phyloP scores from a whole-genome alignment of 2,797 vertebrate species.

The Gastrophryne carolinensis region DNA sequence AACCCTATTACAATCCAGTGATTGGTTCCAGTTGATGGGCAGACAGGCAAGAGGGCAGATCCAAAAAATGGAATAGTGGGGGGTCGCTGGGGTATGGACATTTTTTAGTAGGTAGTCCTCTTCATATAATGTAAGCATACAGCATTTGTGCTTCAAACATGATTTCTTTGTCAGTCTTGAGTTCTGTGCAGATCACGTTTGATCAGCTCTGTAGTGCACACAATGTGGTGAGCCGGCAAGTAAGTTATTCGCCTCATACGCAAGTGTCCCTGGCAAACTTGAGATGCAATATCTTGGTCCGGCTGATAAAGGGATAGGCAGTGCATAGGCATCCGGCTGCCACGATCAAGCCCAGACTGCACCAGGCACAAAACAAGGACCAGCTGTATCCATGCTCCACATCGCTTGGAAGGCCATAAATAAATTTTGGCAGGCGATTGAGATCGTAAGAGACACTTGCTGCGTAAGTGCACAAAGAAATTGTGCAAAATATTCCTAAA shows the following conservation, averaged over 20 bases:
- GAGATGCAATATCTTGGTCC: conserved; percentile 71
- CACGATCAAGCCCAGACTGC: conserved; percentile 78
- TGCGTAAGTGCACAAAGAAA: conserved; percentile 83
- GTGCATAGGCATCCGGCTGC: conserved; percentile 80
- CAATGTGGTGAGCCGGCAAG: not conserved
- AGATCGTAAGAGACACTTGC: conserved; percentile 83
- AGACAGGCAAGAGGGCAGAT: not conserved
- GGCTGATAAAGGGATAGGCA: conserved; percentile 75
- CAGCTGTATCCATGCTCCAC: conserved; percentile 85
- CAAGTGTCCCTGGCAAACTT: conserved; percentile 76
- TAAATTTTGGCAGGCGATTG: conserved; percentile 79
- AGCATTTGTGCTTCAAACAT: conserved; percentile 38
- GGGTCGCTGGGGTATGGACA: conserved; percentile 21
- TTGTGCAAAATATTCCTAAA: conserved; percentile 84
- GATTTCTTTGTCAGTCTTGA: not conserved
- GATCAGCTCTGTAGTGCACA: conserved; percentile 10
- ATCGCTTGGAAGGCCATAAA: conserved; percentile 79
- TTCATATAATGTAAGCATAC: conserved; percentile 1
- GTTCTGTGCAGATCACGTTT: not conserved
- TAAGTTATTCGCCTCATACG: conserved; percentile 57
- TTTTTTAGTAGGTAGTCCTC: conserved; percentile 15
- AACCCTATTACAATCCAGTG: not conserved
- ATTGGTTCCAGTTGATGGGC: not conserved
- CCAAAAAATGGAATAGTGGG: conserved; percentile 9
- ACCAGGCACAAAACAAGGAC: conserved; percentile 83